phyloP scores from a whole-genome alignment of 2,113 vertebrate genomes.

The Pangasianodon gigas region DNA sequence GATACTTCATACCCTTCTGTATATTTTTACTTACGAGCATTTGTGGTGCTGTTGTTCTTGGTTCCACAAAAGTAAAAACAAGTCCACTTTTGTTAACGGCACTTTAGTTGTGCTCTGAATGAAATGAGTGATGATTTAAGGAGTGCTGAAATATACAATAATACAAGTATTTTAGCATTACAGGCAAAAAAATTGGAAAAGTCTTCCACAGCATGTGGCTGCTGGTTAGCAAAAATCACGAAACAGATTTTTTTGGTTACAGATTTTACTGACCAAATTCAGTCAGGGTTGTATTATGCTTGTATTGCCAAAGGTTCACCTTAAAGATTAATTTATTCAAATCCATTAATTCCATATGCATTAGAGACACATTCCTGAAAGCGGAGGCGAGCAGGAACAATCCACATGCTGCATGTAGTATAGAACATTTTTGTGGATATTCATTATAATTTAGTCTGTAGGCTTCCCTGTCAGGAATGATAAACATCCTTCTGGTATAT shows the following conservation, averaged over 20 bases:
- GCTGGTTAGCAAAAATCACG: neutral
- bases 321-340: neutral
- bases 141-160: too few species aligned
- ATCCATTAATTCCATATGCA: neutral
- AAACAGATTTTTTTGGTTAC: neutral
- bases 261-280: neutral
- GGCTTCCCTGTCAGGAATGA: slow-evolving; percentile 54
- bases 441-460: slow-evolving; percentile 48
- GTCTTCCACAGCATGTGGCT: neutral
- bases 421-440: neutral
- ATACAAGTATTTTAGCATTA: neutral
- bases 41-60: neutral
- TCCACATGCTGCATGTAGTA: neutral
- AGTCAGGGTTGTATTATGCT: neutral
- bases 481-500: slow-evolving; percentile 46
- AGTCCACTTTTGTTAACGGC: neutral
- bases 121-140: too few species aligned
- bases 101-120: neutral
- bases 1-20: too few species aligned
- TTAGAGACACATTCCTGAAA: neutral
- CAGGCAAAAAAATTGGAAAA: neutral
- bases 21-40: too few species aligned
- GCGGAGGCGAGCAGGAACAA: neutral
- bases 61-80: neutral
- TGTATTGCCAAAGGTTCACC: neutral